Evolutionary conservation across 1,140 invertebrate genomes (phyloP).

Genomic region (Hypsibius dujardini): DNA sequence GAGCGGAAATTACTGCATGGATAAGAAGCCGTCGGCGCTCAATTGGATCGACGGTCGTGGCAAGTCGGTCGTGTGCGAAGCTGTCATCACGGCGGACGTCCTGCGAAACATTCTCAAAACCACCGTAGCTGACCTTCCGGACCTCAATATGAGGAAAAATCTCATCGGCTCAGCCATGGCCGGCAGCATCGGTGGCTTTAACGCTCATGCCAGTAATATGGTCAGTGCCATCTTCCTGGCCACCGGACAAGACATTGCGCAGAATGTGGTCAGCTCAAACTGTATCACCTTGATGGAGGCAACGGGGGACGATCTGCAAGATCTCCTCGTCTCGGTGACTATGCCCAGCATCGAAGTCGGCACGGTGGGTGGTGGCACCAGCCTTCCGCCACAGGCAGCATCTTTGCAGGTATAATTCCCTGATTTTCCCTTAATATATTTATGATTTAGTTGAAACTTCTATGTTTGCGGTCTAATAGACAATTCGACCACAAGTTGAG

Average conservation of each 20-base stretch:
- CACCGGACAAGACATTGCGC: slow-evolving; percentile 95
- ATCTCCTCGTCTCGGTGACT: slow-evolving; percentile 83
- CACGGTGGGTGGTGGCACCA: slow-evolving; percentile 89
- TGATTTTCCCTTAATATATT: background rate
- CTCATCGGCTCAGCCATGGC: slow-evolving; percentile 82
- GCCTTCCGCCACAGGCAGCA: slow-evolving; percentile 71
- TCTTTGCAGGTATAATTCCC: slow-evolving; percentile 36
- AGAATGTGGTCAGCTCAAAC: slow-evolving; percentile 86
- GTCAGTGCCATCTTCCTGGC: slow-evolving; percentile 95
- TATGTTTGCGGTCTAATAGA: no score
- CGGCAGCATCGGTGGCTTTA: slow-evolving; percentile 82
- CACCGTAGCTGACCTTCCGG: slow-evolving; percentile 59
- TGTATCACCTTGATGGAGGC: slow-evolving; percentile 89
- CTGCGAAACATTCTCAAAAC: slow-evolving; percentile 60
- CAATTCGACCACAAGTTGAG: no score
- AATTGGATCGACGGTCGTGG: slow-evolving; percentile 98
- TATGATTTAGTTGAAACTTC: no score
- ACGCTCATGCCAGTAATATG: slow-evolving; percentile 95
- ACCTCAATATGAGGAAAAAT: slow-evolving; percentile 85
- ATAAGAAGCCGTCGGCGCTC: slow-evolving; percentile 87
- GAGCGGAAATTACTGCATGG: slow-evolving; percentile 92
- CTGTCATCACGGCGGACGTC: slow-evolving; percentile 55
- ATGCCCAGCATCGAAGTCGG: slow-evolving; percentile 97
- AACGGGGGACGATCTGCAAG: slow-evolving; percentile 52
- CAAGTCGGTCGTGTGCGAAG: slow-evolving; percentile 87